Evolutionary conservation across 2,888 invertebrate genomes (phyloP), one percentile per base, ranked within the genome.

Genomic region (Exocentrus adspersus): DNA sequence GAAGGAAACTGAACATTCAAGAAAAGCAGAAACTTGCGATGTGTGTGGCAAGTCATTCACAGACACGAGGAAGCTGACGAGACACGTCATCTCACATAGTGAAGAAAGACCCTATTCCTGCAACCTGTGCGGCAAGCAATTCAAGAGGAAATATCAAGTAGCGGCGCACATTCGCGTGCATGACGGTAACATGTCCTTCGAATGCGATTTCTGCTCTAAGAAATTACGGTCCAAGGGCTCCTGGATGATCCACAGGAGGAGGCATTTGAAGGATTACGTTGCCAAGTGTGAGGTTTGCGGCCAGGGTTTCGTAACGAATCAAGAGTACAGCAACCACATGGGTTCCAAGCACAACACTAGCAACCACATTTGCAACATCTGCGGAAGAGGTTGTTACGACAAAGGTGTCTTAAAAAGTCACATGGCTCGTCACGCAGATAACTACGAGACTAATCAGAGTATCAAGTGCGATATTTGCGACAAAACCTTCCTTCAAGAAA

Each of bases 121-220:
- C 51, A 79, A 81, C 63, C 77, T 78, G 43, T 78, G 80, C 50
- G 80, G 80, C 76, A 82, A 80, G 57, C 76, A 77, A 9, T 81
- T 81, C 0, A 63, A 81, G 7, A 78, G 78, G 2, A 61, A 50
- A n/a, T 46, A 67, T 6, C 63, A 67, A 32, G 53, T 64, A n/a
- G 65, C 50, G 9, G 42, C 14, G 12, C 68, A 69, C 30, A 53
- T 60, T 28, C 64, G 46, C 17, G 21, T 51, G 9, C 67, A 70
- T 16, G 52, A 37, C 2, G 59, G 28, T 10, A 6, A 24, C 20
- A n/a, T 16, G 1, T 41, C 59, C 1, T 73, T 70, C 54, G 62
- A 71, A 32, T 88, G 88, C 69, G 81, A 85, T 0, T 79, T 85
- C 0, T 89, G 88, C 65, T 85, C 86, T 0, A 86, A 86, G 70